Evolutionary conservation across 2,888 invertebrate genomes (phyloP), one percentile per base, ranked within the genome.

Genomic region (Thymelicus sylvestris): DNA sequence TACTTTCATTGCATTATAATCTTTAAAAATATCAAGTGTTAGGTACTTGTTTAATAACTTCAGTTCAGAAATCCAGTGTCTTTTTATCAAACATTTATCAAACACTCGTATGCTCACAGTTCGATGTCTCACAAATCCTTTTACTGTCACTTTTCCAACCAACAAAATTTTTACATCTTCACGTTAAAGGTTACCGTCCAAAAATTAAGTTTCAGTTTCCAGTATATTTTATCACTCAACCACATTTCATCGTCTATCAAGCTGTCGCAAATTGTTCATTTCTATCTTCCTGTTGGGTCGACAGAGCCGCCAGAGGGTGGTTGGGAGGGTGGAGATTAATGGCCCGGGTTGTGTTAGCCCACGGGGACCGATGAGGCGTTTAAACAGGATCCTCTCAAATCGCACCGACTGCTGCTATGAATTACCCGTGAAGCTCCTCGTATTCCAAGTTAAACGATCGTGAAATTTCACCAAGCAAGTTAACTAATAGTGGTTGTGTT

Each of bases 351-450:
- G 80, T 76, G 76, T 81, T 55, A 79, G 82, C 87, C 88, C 87
- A 77, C 81, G 76, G 89, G 89, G 90, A 89, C 86, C 89, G 90
- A 90, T 90, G 85, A 75, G 71, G 64, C 74, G 78, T 77, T 78
- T 88, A 88, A 88, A 87, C 88, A 80, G 85, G 83, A 85, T 88
- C 86, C 86, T 83, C 85, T 86, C 86, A 86, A 90, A 88, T 89
- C 89, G 85, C 83, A 82, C 80, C 81, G 78, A 81, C 79, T 68
- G 74, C 74, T 76, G 79, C 74, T 71, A 72, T 75, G 79, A 84
- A 82, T 82, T 82, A 80, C 75, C 80, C 82, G 80, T 80, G 78
- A 82, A 83, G 85, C 79, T 83, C 81, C 41, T 62, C 63, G 67
- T 71, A 24, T 64, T 64, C 57, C 57, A 63, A 72, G 71, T 75